Conservation (phyloP, 2,113 vertebrate genomes). For the Pseudopodoces humilis region DNA sequence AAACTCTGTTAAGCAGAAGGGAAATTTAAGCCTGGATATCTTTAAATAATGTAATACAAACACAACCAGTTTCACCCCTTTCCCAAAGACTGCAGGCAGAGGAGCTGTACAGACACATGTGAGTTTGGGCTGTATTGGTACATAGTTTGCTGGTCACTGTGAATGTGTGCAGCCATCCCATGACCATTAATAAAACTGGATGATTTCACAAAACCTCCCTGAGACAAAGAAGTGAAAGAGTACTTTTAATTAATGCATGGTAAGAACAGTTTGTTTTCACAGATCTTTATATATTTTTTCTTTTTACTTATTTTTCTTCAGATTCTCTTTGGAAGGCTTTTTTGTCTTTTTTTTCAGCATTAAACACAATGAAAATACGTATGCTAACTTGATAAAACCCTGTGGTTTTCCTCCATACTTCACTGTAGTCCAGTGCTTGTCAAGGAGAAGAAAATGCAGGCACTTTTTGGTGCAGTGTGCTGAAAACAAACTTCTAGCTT, state of each 20-base stretch:
- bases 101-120: background rate
- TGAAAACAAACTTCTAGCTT: background rate
- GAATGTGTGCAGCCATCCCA: background rate
- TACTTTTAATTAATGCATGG: background rate
- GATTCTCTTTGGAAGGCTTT: background rate
- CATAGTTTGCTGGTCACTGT: rapidly evolving
- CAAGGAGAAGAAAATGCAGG: background rate
- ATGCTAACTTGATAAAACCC: background rate
- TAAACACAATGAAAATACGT: background rate
- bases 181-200: background rate
- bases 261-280: background rate
- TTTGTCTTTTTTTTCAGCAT: background rate
- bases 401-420: background rate
- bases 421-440: background rate
- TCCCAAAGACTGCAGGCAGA: background rate
- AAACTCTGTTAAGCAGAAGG: background rate
- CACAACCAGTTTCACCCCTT: background rate
- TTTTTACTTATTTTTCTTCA: background rate
- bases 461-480: background rate
- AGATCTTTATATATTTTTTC: background rate
- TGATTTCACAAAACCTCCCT: background rate
- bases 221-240: background rate
- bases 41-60: background rate
- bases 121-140: background rate
- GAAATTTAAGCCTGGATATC: background rate